These are phyloP conservation scores for Poecilia latipinna DNA, from an alignment of 2,113 vertebrate genomes.

Conservation along the genomic window DNA sequence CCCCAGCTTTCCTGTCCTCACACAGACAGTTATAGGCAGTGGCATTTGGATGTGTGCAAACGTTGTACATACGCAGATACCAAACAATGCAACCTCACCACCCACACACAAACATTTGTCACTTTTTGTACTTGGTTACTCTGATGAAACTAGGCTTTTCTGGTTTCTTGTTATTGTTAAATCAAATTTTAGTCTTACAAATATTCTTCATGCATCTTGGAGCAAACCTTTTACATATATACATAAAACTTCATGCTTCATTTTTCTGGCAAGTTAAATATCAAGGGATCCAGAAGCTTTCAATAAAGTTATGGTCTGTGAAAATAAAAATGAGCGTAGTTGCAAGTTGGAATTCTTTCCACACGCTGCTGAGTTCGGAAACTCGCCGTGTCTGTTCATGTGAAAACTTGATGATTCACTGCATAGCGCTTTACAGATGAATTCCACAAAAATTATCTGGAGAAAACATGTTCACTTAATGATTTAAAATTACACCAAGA, in stretches of 20 bases:
- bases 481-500: conserved; percentile 6
- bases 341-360: conserved; percentile 28
- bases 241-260: conserved; percentile 8
- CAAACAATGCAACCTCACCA: neutral
- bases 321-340: conserved; percentile 31
- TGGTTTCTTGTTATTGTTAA: conserved; percentile 8
- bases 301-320: conserved; percentile 36
- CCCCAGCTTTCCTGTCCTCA: conserved; percentile 40
- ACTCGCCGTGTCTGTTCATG: conserved; percentile 23
- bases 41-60: conserved; percentile 34
- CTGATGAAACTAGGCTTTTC: conserved; percentile 1
- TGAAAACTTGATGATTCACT: conserved; percentile 15
- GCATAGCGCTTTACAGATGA: conserved; percentile 10
- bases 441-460: conserved; percentile 23
- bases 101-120: conserved; percentile 4
- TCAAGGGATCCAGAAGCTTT: conserved; percentile 25
- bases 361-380: conserved; percentile 33
- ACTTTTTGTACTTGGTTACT: neutral
- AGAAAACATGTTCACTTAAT: neutral
- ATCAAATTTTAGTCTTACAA: conserved; percentile 3
- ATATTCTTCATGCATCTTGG: neutral
- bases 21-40: conserved; percentile 20
- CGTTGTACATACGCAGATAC: conserved; percentile 16
- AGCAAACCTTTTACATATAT: neutral
- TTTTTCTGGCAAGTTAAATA: conserved; percentile 19